Conservation (phyloP, 2,113 vertebrate species). For the Perccottus glenii region DNA sequence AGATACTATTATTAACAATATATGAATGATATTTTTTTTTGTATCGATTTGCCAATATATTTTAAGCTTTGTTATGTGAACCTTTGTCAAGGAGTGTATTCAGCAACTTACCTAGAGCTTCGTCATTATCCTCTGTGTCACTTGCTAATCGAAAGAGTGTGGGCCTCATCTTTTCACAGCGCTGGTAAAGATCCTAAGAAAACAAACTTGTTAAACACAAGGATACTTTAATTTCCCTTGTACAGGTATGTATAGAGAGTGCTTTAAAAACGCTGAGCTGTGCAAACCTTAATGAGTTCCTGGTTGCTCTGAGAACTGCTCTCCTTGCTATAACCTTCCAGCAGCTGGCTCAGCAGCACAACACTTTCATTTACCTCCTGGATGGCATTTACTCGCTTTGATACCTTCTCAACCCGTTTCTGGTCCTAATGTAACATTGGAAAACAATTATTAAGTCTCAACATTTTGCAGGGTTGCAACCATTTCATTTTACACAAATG, state of each 20-base stretch:
- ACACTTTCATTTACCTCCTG: slow-evolving; percentile 97
- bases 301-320: slow-evolving; percentile 85
- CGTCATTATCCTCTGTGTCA: slow-evolving; percentile 97
- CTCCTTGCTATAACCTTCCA: slow-evolving; percentile 86
- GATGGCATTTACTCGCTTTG: slow-evolving; percentile 93
- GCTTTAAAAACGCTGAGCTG: slow-evolving; percentile 24
- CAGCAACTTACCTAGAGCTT: slow-evolving; percentile 86
- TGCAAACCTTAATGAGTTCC: slow-evolving; percentile 93
- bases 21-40: too few species aligned
- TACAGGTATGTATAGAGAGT: not conserved
- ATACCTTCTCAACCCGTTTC: slow-evolving; percentile 96
- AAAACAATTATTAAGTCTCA: not conserved
- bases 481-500: too few species aligned
- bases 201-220: slow-evolving; percentile 10
- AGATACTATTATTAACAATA: slow-evolving; percentile 9
- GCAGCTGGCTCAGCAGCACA: slow-evolving; percentile 91
- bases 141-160: slow-evolving; percentile 94
- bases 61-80: not conserved
- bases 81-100: not conserved
- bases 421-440: slow-evolving; percentile 83
- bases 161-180: slow-evolving; percentile 97
- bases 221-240: not conserved
- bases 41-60: not conserved
- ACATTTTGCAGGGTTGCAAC: too few species aligned
- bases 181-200: slow-evolving; percentile 91